Base-by-base conservation (phyloP, 2,113 vertebrate species). In the Thunnus thynnus region DNA sequence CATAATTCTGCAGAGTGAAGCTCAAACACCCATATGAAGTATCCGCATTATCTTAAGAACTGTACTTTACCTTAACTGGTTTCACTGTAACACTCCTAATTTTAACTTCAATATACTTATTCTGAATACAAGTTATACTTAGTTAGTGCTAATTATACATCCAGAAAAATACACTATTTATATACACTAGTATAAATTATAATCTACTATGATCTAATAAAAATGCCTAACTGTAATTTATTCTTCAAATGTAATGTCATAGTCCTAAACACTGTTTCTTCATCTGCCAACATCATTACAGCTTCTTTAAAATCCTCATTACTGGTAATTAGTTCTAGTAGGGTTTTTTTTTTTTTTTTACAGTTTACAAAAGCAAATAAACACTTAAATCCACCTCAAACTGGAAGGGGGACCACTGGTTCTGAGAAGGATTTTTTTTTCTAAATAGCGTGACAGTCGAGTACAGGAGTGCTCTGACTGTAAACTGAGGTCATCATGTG, bases 371-470 rank as follows among this genome's bases (percentile, higher is more conserved):
- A 58, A 58, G 51, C 58, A 64, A n/a, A 44, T 20, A 46, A 27
- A 4, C 16, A 72, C 5, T 7, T 2, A 54, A 78, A 58, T 1
- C 13, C 25, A 17, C 20, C 17, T 27, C 46, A 47, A 58, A 61
- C 9, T 27, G 25, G 54, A 47, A 51, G 3, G 11, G 17, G 4
- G 36, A 5, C 20, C 5, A 27, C 5, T 65, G 13, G 7, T 62
- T 36, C 56, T 48, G 14, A 41, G 30, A 20, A 57, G 1, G 1
- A 14, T 20, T 17, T 51, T 1, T 30, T n/a, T 65, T 30, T 64
- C 18, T 16, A 18, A 36, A 62, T 80, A 14, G 82, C 67, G 66
- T 88, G 86, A 88, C 69, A 74, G 64, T 46, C 52, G 72, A 18
- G 18, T 20, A 13, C 32, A 22, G 56, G 64, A 48, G 47, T 55